A percentile compares a stretch with the other conserved stretches of the same genome.
phyloP scores from a whole-genome alignment of 1,140 invertebrate genomes.

The Drosophila cardini region DNA sequence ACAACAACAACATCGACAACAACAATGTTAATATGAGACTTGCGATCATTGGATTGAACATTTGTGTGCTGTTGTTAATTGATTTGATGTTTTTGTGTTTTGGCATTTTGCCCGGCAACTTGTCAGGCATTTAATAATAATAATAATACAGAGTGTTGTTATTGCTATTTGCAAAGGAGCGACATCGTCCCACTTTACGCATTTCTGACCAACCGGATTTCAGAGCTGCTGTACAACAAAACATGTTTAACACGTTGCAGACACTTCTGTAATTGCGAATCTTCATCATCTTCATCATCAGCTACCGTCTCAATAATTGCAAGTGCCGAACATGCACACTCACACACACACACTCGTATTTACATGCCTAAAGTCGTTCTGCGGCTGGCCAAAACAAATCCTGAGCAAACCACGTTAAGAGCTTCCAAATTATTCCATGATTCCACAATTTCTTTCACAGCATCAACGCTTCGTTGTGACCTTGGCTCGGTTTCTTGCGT shows the following conservation, averaged over 20 bases:
- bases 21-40: slow-evolving; percentile 12
- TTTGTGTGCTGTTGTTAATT: slow-evolving; percentile 66
- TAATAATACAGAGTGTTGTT: slow-evolving; percentile 38
- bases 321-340: slow-evolving; percentile 45
- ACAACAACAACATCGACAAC: slow-evolving; percentile 8
- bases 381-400: slow-evolving; percentile 20
- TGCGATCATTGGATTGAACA: slow-evolving; percentile 16
- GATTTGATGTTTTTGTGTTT: slow-evolving; percentile 75
- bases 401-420: slow-evolving; percentile 33
- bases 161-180: slow-evolving; percentile 63
- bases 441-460: slow-evolving; percentile 72
- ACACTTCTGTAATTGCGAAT: slow-evolving; percentile 29
- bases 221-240: slow-evolving; percentile 47
- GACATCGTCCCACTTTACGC: slow-evolving; percentile 81
- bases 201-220: slow-evolving; percentile 79
- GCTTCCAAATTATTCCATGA: slow-evolving; percentile 27
- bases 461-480: slow-evolving; percentile 62
- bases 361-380: slow-evolving; percentile 63
- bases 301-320: slow-evolving; percentile 57
- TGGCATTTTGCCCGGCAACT: slow-evolving; percentile 77
- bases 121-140: slow-evolving; percentile 74
- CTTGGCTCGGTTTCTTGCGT: slow-evolving; percentile 80
- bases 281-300: slow-evolving; percentile 44
- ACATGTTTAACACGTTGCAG: slow-evolving; percentile 77
- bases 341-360: background rate